phyloP scores from a whole-genome alignment of 2,113 vertebrate genomes.

The Prionailurus bengalensis region DNA sequence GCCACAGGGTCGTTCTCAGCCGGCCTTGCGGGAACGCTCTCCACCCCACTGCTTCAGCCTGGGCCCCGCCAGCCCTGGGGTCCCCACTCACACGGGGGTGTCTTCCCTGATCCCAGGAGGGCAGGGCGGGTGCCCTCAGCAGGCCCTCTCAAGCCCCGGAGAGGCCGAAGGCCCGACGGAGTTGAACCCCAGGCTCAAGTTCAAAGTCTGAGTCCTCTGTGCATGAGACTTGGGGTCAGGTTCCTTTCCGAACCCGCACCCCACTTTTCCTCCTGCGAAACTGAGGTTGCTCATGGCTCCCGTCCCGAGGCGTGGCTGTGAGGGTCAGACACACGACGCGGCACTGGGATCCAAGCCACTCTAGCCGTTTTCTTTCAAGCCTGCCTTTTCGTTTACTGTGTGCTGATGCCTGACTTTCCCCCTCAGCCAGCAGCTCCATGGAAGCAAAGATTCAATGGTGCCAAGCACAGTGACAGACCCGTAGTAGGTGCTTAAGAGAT shows the following conservation, averaged over 20 bases:
- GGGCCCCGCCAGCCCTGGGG: no score
- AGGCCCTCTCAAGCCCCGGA: not conserved
- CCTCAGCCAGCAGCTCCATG: not conserved
- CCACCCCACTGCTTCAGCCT: not conserved
- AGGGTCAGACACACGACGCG: not conserved
- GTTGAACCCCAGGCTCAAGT: not conserved
- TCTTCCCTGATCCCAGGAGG: not conserved
- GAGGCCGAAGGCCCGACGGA: not conserved
- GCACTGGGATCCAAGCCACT: no score
- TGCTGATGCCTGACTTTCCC: not conserved
- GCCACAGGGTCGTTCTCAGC: no score
- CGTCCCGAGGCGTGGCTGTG: not conserved
- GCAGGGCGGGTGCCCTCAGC: not conserved
- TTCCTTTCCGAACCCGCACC: not conserved
- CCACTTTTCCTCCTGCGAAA: not conserved
- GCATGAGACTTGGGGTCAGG: not conserved
- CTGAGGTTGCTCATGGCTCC: not conserved
- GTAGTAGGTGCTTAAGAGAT: not conserved
- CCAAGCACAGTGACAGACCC: not conserved
- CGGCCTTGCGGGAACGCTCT: fast-evolving
- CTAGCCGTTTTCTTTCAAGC: not conserved
- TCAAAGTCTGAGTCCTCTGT: not conserved
- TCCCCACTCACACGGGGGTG: not conserved
- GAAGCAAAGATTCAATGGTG: not conserved
- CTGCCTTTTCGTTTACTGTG: not conserved